Evolutionary conservation across 1,140 invertebrate species (phyloP), one percentile per base, ranked within the genome.

Genomic region (Eurosta solidaginis): DNA sequence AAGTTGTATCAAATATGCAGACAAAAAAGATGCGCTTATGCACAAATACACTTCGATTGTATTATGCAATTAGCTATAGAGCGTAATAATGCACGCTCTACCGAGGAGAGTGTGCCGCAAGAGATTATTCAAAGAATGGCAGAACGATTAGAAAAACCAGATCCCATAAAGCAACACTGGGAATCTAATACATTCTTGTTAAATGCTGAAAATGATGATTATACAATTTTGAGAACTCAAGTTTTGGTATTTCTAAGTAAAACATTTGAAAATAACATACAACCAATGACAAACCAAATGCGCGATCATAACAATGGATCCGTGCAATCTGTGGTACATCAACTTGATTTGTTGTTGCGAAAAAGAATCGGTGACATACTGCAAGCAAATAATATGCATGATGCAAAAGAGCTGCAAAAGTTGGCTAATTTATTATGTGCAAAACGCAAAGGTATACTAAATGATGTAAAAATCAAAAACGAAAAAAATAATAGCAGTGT

Each of bases 1-100:
- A 80, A 83, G 27, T 49, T 87, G 0, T 78, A 84, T 22, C 83
- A 85, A 73, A 40, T 87, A 22, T 77, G 80, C n/a, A 77, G 79
- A 10, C 10, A 36, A 9, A 29, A 78, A 1, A 27, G 29, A 49
- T 80, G 83, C 17, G 22, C 76, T 6, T 87, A 79, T 68, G 80
- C 80, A 0, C 84, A 86, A 77, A 79, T 85, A 22, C 68, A 81
- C 77, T 49, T 86, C 0, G 52, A 49, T n/a, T 76, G 27, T 6
- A 27, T 59, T 1, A 25, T 84, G 20, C 50, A 42, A 2, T 29
- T 10, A 2, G 79, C 81, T 45, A 40, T 85, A 17, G 14, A 25
- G 7, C 74, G 75, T 2, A 87, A 87, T 73, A 45, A 22, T 0
- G 4, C n/a, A n/a, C 50, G 85, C 3, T 73, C 36, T 1, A 40